Evolutionary conservation across 2,888 invertebrate genomes (phyloP), one percentile per base, ranked within the genome.

Genomic region (Melinaea marsaeus): DNA sequence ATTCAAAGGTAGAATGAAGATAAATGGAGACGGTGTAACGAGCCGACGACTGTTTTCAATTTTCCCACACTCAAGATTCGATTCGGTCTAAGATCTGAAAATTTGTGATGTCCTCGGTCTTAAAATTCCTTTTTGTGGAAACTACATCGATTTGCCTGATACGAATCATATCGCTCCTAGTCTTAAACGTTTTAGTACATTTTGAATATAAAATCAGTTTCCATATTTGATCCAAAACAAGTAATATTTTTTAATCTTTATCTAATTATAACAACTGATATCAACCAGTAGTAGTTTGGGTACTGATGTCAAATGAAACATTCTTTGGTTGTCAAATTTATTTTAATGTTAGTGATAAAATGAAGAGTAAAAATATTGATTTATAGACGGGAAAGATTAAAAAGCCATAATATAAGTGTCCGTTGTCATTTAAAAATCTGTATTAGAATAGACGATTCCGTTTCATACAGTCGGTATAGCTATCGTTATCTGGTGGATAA

Each of bases 1-100:
- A 89, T 85, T 86, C 86, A 85, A 88, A 85, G 84, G 79, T 83
- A 81, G 86, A 88, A 89, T 88, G 85, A 88, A 88, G 90, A 90
- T 87, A 90, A 89, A 89, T 88, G 88, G 84, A 79, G 73, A 81
- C 80, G 84, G 80, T 79, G 81, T 89, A 90, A 90, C 89, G 88
- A 90, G 88, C 78, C 80, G 74, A 79, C 85, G 84, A 86, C 87
- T 89, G 89, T 87, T 90, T 88, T 88, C 89, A 88, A 88, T 90
- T 90, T 86, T 82, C 80, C 79, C 76, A 76, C 71, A 72, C 77
- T 76, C 81, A 79, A 78, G 77, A 75, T 81, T 81, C 82, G 84
- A 85, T 86, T 86, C 84, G 78, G 84, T 84, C 80, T 83, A 77
- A 84, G 81, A 80, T 81, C 76, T 75, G 71, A 76, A 77, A 79